These are phyloP conservation scores for Pseudomugil tenellus DNA, from an alignment of 2,797 vertebrate species.

Conservation along the genomic window DNA sequence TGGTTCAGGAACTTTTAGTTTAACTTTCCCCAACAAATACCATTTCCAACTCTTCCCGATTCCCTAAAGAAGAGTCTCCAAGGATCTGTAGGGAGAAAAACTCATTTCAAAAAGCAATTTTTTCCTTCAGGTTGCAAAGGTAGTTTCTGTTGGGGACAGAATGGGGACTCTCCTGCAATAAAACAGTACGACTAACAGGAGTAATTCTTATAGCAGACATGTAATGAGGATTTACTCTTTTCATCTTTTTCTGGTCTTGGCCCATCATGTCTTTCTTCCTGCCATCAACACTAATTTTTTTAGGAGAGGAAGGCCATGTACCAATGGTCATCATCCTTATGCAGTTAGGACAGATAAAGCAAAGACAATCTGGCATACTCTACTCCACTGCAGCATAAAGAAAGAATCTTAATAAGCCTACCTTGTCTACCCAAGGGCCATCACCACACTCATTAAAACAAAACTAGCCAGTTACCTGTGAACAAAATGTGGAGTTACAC, in stretches of 20 bases:
- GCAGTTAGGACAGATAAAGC: constrained; percentile 23
- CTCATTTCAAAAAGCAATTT: constrained; percentile 81
- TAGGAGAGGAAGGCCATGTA: constrained; percentile 14
- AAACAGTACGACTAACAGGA: constrained; percentile 60
- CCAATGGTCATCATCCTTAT: constrained; percentile 28
- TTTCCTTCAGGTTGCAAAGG: constrained; percentile 67
- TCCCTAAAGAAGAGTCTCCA: constrained; percentile 58
- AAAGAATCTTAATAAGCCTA: constrained; percentile 57
- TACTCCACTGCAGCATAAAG: constrained; percentile 18
- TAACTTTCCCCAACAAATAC: constrained; percentile 45
- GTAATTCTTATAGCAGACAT: constrained; percentile 78
- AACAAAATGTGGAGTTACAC: constrained; percentile 46
- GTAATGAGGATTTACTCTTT: constrained; percentile 79
- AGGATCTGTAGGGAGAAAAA: constrained; percentile 66
- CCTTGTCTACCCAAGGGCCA: constrained; percentile 30
- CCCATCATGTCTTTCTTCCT: constrained; percentile 22
- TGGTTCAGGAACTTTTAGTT: constrained; percentile 42
- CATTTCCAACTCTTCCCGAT: constrained; percentile 49
- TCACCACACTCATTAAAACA: constrained; percentile 62
- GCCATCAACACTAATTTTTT: constrained; percentile 38
- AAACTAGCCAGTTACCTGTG: constrained; percentile 43
- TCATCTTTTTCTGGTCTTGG: constrained; percentile 59
- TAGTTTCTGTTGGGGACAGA: constrained; percentile 62
- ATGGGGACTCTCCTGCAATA: constrained; percentile 71
- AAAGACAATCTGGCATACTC: constrained; percentile 15